Evolutionary conservation across 2,797 vertebrate species (phyloP), one percentile per base, ranked within the genome.

Genomic region (Erpetoichthys calabaricus): DNA sequence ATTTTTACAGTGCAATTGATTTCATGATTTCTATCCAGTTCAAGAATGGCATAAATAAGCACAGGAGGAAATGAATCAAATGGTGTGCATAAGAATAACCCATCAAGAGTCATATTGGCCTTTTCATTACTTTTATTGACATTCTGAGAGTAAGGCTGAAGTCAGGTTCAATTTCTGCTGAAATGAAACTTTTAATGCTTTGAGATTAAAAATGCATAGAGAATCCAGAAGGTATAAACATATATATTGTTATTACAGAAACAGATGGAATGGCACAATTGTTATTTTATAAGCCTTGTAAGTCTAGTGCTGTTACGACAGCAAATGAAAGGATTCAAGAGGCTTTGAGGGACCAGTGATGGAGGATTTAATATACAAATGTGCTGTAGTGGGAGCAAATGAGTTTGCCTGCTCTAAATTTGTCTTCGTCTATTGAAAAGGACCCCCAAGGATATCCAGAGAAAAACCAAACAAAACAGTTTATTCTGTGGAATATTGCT

Each of bases 21-120:
- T 63, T 63, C 54, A 42, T 59, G 57, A 59, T 59, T 63, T 63
- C 45, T 45, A 59, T 56, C 47, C 58, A 47, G 58, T 43, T 8
- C 47, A 9, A 45, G 54, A 45, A 56, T 42, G 43, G 46, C 53
- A n/a, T 62, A 55, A 47, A 59, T 63, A 56, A 51, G 57, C 45
- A 45, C 7, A 57, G 57, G 25, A 59, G 49, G 57, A 56, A 56
- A 59, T 57, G 56, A 62, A 59, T 62, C 47, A 58, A 53, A 25
- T 9, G 51, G 44, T 57, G 45, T 56, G 51, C 58, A 56, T 46
- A 45, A 43, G 43, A 58, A 59, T 6, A 53, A 47, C 45, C 47
- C 47, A 7, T 43, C 4, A 47, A 25, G 47, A 50, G 42, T 44
- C n/a, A 51, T 42, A 47, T 47, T 7, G 8, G 8, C 50, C 45